Base-by-base conservation (phyloP, 2,797 vertebrate genomes). In the Hydrocynus forskahlii region DNA sequence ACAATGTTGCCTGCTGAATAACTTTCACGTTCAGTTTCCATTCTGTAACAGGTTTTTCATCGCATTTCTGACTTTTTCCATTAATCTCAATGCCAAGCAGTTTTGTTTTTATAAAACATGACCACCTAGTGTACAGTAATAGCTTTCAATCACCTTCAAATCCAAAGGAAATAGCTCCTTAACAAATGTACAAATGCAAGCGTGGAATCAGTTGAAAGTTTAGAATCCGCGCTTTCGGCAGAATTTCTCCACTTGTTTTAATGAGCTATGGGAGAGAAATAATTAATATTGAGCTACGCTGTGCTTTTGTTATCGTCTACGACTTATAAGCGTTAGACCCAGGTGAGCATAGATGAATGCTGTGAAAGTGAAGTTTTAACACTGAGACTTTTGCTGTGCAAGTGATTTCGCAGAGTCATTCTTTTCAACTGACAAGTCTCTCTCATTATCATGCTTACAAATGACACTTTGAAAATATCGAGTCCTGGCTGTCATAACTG, bases 391-490 rank as follows among this genome's bases (percentile, higher is more conserved):
- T 64, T 16, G 35, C 63, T 40, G 63, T 35, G 25, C 6, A 10
- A 40, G 63, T 17, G 14, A 55, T 25, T 10, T 52, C 71, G 23
- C 17, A 9, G 14, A 17, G 25, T 77, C 23, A 43, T 78, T 63
- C 54, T 19, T 57, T 60, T 60, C 12, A 35, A 17, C 17, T 68
- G 74, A 50, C 55, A 45, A 68, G 40, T 74, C 52, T 75, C 45
- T 23, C 57, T 16, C 48, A 50, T 76, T 64, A 71, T 45, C 59
- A 81, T n/a, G 21, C 48, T 81, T 76, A 23, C 21, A 76, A 62
- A 62, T 6, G 64, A 9, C 57, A 40, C 76, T n/a, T 59, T 17
- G 17, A 48, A 70, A 69, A 70, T 52, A 55, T 43, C 25, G 2
- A 62, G 69, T 54, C 45, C 74, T 29, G 21, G 50, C 75, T 64